Evolutionary conservation across 2,888 invertebrate species (phyloP), one percentile per base, ranked within the genome.

Genomic region (Xylota sylvarum): DNA sequence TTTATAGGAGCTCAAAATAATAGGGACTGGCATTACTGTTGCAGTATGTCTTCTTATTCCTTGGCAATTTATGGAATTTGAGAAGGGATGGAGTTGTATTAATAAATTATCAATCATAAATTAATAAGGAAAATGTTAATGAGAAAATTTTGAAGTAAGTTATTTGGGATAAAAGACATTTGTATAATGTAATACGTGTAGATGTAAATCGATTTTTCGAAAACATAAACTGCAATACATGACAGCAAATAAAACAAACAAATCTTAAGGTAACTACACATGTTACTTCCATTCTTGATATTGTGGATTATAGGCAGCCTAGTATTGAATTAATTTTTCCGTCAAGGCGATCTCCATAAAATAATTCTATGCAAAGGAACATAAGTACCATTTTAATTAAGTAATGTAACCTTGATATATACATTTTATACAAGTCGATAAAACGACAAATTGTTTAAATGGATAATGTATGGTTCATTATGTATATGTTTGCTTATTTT

Each of bases 181-280:
- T 19, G 3, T 32, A n/a, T 9, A 19, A 43, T n/a, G 10, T 40
- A n/a, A 9, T 23, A 46, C 3, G 3, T 23, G 23, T 23, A 23
- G 23, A 23, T 23, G 10, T 5, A 46, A 65, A 76, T 76, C 76
- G 76, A 76, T 76, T 76, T 58, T 76, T 58, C 76, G 14, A 56
- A 23, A 19, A 30, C 27, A 37, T 52, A 1, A 43, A 37, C 5
- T 58, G 46, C 32, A 58, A 46, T 35, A 23, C 32, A n/a, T n/a
- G 48, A 12, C 23, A 23, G 23, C 23, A 23, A 23, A n/a, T n/a
- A 40, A 12, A 35, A 9, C 23, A 40, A 48, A 50, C 35, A 37
- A 12, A 4, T 27, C 37, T 60, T 19, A 60, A 17, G 48, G 35
- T 37, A 9, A 23, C 48, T 5, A 37, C 23, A 64, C 64, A 64